phyloP scores from a whole-genome alignment of 2,888 invertebrate species.

The Flexamia atlantica region DNA sequence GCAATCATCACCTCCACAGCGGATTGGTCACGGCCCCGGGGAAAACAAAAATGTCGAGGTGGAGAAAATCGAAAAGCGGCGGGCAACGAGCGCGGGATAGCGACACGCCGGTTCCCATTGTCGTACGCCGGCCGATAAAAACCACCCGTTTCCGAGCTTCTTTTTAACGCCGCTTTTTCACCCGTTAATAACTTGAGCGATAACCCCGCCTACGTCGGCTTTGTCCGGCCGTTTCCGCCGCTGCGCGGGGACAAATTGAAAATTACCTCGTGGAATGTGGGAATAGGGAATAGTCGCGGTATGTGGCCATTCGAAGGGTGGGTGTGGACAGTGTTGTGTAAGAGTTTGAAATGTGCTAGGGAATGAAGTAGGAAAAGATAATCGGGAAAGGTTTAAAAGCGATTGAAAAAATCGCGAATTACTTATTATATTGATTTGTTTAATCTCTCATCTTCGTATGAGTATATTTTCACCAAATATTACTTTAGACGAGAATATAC shows the following conservation, averaged over 20 bases:
- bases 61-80: conserved; percentile 58
- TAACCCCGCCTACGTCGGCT: conserved; percentile 28
- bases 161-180: conserved; percentile 44
- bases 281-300: too few species aligned
- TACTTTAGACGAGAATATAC: too few species aligned
- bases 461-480: too few species aligned
- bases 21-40: conserved; percentile 54
- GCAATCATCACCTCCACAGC: conserved; percentile 43
- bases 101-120: conserved; percentile 49
- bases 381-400: too few species aligned
- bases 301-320: too few species aligned
- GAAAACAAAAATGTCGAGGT: conserved; percentile 56
- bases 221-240: conserved; percentile 44
- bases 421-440: too few species aligned
- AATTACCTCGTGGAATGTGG: conserved; percentile 39
- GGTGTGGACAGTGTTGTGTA: too few species aligned
- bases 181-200: conserved; percentile 53
- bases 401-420: too few species aligned
- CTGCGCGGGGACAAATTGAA: conserved; percentile 36
- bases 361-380: too few species aligned
- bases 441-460: too few species aligned
- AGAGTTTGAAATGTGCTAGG: too few species aligned
- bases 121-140: conserved; percentile 48
- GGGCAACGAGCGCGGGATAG: conserved; percentile 23
- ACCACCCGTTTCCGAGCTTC: conserved; percentile 19